Evolutionary conservation across 2,888 invertebrate species (phyloP), one percentile per base, ranked within the genome.

Genomic region (Latrodectus elegans): DNA sequence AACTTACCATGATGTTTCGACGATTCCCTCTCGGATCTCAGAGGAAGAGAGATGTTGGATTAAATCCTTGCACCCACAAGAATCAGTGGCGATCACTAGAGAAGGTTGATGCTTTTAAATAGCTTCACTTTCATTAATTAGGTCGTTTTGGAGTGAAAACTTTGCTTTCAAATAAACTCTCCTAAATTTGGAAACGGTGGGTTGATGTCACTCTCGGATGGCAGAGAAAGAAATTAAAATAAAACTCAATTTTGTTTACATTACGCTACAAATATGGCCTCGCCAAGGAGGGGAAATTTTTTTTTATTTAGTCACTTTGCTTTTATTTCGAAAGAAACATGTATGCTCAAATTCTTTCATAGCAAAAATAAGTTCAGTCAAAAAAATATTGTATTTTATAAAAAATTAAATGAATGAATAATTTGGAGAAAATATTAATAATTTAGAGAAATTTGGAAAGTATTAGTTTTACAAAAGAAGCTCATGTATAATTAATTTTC

Each of bases 141-240:
- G 85, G 85, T 60, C 85, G 70, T 60, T 60, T 60, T 38, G 26
- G 10, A 71, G 75, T 75, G 60, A 86, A 17, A 74, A 75, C 74
- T 71, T 86, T 80, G 76, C 65, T 86, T 86, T 80, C 60, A 75
- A 38, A 80, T 86, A 85, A 85, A 85, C 84, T 85, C 84, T 60
- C 78, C 84, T 86, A 86, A 86, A 86, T 86, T 86, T 86, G 85
- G 85, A 80, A 86, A 80, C 75, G 26, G 85, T 86, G 85, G 85
- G 85, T 52, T 76, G 73, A 26, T 74, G 22, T 22, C 22, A 22
- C 73, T 74, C 74, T 86, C 85, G 53, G 76, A 86, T 86, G 79
- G 80, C 80, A 76, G 71, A 12, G 49, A n/a, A 70, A 70, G 68
- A 73, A 82, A 51, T n/a, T n/a, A 67, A 65, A 51, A 53, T 53